Conservation (phyloP, 2,113 vertebrate genomes). For the Chaenocephalus aceratus region DNA sequence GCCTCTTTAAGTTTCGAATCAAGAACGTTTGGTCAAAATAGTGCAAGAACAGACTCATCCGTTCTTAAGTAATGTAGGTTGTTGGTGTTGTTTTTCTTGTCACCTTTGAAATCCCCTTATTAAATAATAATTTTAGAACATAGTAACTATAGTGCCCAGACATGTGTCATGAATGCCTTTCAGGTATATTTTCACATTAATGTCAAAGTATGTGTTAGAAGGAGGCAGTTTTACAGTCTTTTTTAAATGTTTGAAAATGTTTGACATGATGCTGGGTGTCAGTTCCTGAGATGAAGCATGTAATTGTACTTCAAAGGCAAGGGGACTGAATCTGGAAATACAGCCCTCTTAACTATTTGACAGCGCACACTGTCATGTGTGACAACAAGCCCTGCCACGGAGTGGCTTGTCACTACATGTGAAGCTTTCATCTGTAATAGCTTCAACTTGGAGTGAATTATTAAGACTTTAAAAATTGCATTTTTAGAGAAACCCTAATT, state of each 20-base stretch:
- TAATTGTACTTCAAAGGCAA: constrained; percentile 61
- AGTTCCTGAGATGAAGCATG: constrained; percentile 43
- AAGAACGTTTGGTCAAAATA: too few species aligned
- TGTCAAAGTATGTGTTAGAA: not conserved
- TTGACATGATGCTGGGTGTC: constrained; percentile 42
- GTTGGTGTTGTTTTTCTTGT: not conserved
- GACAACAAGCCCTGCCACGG: constrained; percentile 23
- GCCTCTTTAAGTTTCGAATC: too few species aligned
- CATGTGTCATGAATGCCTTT: constrained; percentile 6
- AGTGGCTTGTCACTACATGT: constrained; percentile 28
- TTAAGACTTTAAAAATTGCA: constrained; percentile 28
- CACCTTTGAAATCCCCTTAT: not conserved
- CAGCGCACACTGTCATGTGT: constrained; percentile 45
- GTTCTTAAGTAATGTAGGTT: not conserved
- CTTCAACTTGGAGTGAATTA: constrained; percentile 30
- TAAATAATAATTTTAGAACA: not conserved
- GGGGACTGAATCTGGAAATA: constrained; percentile 30
- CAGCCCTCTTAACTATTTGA: constrained; percentile 12
- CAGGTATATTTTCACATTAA: not conserved
- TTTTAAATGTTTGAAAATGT: constrained; percentile 18
- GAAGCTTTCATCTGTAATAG: constrained; percentile 50
- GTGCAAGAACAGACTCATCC: too few species aligned
- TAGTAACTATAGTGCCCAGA: not conserved
- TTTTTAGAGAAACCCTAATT: constrained; percentile 5
- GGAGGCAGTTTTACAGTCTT: constrained; percentile 11